Evolutionary conservation across 2,797 vertebrate genomes (phyloP), one percentile per base, ranked within the genome.

Genomic region (Macropodus opercularis): DNA sequence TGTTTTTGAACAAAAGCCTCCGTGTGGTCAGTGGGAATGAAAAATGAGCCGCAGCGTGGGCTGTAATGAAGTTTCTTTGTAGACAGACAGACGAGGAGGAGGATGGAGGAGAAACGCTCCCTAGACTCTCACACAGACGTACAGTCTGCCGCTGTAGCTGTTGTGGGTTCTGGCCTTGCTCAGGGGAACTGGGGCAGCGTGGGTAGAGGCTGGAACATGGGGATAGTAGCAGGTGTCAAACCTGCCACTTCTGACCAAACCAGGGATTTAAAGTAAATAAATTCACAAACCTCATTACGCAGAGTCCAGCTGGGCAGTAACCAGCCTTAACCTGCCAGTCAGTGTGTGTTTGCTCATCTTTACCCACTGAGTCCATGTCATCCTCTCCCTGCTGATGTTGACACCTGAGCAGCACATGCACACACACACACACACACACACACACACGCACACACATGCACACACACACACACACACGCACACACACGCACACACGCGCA

Each of bases 341-440:
- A 13, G 1, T 2, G 5, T 34, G 39, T 38, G 18, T 40, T 41
- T 42, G 35, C 9, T 34, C 32, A 26, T 31, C 24, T 22, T 18
- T 34, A 42, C 23, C 22, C 41, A 39, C 27, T 27, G 6, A 52
- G 41, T 69, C 42, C 0, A 8, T 68, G 77, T 81, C 74, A 83
- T 75, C 71, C 71, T 59, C 72, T 58, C 65, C 66, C 66, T 81
- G 81, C 77, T 79, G 72, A 81, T 78, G 75, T 67, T 64, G n/a
- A n/a, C n/a, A n/a, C n/a, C n/a, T n/a, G n/a, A n/a, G n/a, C n/a
- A n/a, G n/a, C n/a, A n/a, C n/a, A n/a, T 6, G 19, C 43, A 21
- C 23, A 9, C 14, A 11, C 18, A 29, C 13, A 10, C 36, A 38
- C 13, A 29, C 27, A 29, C 27, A 29, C 27, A 29, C 8, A 29